Percentiles rank a stretch among this genome's conserved stretches.
Evolutionary conservation across 2,113 vertebrate genomes (phyloP).

Genomic region (Nerophis ophidion): DNA sequence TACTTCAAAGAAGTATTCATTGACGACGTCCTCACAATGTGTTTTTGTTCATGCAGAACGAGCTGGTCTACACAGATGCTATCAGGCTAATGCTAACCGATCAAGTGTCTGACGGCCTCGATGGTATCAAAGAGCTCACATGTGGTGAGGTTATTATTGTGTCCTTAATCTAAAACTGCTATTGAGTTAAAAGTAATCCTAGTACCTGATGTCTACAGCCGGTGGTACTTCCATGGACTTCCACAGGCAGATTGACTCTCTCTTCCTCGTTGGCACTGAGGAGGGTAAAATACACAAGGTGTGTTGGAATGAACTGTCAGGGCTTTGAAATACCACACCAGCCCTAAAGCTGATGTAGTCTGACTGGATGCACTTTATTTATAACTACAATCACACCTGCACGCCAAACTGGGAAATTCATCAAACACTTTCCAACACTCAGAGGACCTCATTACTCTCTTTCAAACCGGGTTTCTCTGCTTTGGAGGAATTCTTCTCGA

Average conservation of each 20-base stretch:
- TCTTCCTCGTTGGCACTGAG: constrained; percentile 90
- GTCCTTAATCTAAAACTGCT: background rate
- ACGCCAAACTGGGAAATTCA: constrained; percentile 2
- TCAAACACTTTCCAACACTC: constrained; percentile 6
- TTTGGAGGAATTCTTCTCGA: no score
- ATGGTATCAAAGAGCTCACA: constrained; percentile 63
- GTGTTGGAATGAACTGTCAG: constrained; percentile 49
- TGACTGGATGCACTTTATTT: constrained; percentile 13
- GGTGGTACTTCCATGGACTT: constrained; percentile 87
- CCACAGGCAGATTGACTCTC: constrained; percentile 85
- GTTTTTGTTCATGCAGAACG: constrained; percentile 73
- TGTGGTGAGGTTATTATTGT: constrained; percentile 53
- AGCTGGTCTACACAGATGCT: constrained; percentile 85
- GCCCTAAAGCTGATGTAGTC: constrained; percentile 9
- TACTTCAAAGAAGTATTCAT: no score
- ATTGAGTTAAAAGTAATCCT: background rate
- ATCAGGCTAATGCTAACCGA: constrained; percentile 78
- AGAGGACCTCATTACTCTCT: background rate
- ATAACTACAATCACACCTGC: constrained; percentile 13
- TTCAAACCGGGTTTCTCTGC: background rate
- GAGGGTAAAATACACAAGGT: constrained; percentile 98
- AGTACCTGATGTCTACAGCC: constrained; percentile 56
- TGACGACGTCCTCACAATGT: background rate
- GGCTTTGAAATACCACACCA: constrained; percentile 15
- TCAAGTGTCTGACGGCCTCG: constrained; percentile 52